Percentiles rank a stretch among this genome's conserved stretches.
These are phyloP conservation scores for Theropithecus gelada DNA, from an alignment of 2,113 vertebrate genomes.

Conservation along the genomic window DNA sequence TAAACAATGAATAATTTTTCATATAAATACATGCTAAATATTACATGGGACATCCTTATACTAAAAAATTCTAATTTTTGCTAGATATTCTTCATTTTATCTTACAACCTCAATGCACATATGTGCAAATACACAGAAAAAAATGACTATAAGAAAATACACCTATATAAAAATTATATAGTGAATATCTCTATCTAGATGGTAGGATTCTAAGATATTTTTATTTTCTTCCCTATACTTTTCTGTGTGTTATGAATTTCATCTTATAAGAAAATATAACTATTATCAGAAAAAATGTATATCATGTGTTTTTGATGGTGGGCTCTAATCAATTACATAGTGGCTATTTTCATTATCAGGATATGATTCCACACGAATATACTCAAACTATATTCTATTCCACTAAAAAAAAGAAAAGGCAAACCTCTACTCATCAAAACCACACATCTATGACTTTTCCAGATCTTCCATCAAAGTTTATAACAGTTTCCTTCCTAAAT, in stretches of 20 bases:
- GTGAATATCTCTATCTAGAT: background rate
- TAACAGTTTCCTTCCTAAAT: constrained; percentile 5
- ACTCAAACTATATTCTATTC: background rate
- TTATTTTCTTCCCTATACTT: constrained; percentile 7
- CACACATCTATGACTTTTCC: background rate
- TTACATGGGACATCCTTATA: background rate
- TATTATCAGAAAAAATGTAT: background rate
- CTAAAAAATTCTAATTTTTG: constrained; percentile 19
- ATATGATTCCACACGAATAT: background rate
- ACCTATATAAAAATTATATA: background rate
- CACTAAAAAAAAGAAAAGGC: constrained; percentile 16
- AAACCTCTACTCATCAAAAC: background rate
- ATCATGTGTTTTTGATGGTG: background rate
- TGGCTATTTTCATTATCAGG: background rate
- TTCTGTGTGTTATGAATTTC: constrained; percentile 23
- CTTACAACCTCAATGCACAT: background rate
- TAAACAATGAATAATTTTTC: background rate
- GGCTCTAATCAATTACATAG: background rate
- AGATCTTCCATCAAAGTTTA: background rate
- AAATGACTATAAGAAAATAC: background rate
- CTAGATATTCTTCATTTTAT: background rate
- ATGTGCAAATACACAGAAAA: background rate
- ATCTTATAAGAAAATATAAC: background rate
- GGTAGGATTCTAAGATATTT: background rate
- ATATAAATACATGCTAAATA: background rate